Evolutionary conservation across 2,888 invertebrate species (phyloP), one percentile per base, ranked within the genome.

Genomic region (Athripsodes cinereus): DNA sequence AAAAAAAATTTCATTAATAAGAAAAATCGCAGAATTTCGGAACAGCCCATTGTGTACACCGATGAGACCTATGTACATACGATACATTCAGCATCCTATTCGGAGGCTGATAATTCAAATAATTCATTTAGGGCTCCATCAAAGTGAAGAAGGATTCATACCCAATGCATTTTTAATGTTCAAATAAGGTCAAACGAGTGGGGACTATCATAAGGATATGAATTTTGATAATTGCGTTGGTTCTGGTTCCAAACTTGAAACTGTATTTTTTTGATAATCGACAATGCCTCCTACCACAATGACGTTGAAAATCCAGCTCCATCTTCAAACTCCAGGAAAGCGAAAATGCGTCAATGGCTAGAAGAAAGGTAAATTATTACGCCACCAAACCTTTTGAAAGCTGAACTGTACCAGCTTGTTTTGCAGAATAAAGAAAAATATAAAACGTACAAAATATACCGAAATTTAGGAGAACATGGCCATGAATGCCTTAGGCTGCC

Each of bases 231-330:
- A 50, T 22, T 50, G 22, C 18, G 26, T 22, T 22, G 2, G 26
- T 22, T 50, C 16, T 22, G 13, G 22, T 50, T 50, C 50, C 50
- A 3, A 50, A 50, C 20, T 50, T 50, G 6, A 50, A 22, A 26
- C 22, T 26, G 8, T 22, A 50, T 22, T 50, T 26, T 50, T 16
- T 22, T 50, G 26, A 21, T 50, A 13, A 26, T 50, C n/a, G 50
- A 50, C 13, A n/a, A n/a, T n/a, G 20, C 50, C 11, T 50, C 50
- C 50, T 50, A n/a, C 50, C 50, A 50, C 50, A 50, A 50, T 26
- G 26, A 6, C 16, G 22, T 50, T 22, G 26, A 22, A 5, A 50
- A 50, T 50, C 50, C 50, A 22, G 26, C 50, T 26, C 50, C 50
- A 50, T 26, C 50, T 20, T 22, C 26, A 3, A 50, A 50, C 26